Evolutionary conservation across 1,140 invertebrate species (phyloP).

Genomic region (Galleria mellonella): DNA sequence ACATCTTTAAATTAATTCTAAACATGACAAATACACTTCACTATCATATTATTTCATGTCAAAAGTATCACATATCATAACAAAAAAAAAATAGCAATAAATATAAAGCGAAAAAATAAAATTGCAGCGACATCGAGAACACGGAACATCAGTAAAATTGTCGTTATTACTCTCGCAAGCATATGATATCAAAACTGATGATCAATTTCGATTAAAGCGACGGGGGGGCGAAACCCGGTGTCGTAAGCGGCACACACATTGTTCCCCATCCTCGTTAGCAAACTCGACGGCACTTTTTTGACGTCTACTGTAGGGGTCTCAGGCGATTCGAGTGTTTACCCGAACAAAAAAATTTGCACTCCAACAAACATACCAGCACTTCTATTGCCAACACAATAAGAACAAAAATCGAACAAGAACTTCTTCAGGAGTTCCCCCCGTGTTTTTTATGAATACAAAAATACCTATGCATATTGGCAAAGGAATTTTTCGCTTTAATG

Average conservation of each 20-base stretch:
- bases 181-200: neutral
- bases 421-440: neutral
- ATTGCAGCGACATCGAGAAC: too few relatives aligned
- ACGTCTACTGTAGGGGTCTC: constrained; percentile 58
- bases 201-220: constrained; percentile 6
- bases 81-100: too few relatives aligned
- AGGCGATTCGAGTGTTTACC: constrained; percentile 37
- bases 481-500: too few relatives aligned
- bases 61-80: too few relatives aligned
- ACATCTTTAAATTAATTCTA: too few relatives aligned
- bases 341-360: constrained; percentile 20
- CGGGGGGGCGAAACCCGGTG: constrained; percentile 10
- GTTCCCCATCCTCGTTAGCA: constrained; percentile 56
- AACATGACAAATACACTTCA: too few relatives aligned
- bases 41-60: too few relatives aligned
- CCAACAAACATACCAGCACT: constrained; percentile 16
- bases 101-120: too few relatives aligned
- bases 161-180: too few relatives aligned
- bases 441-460: constrained; percentile 10
- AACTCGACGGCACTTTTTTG: constrained; percentile 57
- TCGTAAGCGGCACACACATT: constrained; percentile 42
- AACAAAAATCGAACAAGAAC: constrained; percentile 21
- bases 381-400: constrained; percentile 32
- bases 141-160: too few relatives aligned
- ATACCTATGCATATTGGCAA: constrained; percentile 4